These are phyloP conservation scores for Campoplex capitator DNA, from an alignment of 2,888 invertebrate species.

Conservation along the genomic window DNA sequence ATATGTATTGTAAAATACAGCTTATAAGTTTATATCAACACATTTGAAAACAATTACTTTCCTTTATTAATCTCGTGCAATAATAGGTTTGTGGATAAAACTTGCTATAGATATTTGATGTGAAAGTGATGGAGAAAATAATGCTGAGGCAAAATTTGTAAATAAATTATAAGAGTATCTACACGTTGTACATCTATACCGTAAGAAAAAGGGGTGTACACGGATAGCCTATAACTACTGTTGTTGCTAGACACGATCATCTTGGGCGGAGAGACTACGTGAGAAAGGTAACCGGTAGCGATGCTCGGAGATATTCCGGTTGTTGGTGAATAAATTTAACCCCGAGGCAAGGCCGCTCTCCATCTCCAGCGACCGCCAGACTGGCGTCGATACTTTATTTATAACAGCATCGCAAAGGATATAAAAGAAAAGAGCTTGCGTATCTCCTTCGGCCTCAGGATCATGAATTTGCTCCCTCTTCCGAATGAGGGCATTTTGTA, in stretches of 20 bases:
- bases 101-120: not conserved
- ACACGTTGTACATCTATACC: not conserved
- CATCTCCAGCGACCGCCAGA: constrained; percentile 74
- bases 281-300: constrained; percentile 68
- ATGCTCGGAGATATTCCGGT: constrained; percentile 76
- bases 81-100: not conserved
- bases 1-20: not conserved
- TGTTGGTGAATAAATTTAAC: constrained; percentile 76
- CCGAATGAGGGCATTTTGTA: not conserved
- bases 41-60: not conserved
- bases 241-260: constrained; percentile 21
- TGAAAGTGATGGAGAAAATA: not conserved
- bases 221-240: constrained; percentile 11
- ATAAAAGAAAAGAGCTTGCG: constrained; percentile 30
- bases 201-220: constrained; percentile 13
- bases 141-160: not conserved
- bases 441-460: constrained; percentile 32
- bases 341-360: constrained; percentile 77
- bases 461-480: constrained; percentile 38
- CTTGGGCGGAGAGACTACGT: constrained; percentile 14
- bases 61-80: not conserved
- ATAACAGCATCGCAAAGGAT: constrained; percentile 55
- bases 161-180: not conserved
- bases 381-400: constrained; percentile 78
- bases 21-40: not conserved